Base-by-base conservation (phyloP, 2,113 vertebrate species). In the Mastomys coucha region DNA sequence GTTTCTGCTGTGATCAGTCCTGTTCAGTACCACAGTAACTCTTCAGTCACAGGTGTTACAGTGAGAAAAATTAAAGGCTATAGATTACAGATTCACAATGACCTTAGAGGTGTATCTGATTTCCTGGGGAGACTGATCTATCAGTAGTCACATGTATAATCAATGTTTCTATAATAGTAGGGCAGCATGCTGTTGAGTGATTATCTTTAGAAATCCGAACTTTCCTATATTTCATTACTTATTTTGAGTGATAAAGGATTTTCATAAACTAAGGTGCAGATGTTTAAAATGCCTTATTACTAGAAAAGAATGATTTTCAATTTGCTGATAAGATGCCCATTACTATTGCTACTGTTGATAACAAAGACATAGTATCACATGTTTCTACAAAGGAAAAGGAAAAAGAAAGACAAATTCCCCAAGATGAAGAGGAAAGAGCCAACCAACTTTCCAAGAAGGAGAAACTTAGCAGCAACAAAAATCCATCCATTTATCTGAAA, bases 241-340 rank as follows among this genome's bases (percentile, higher is more conserved):
- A 94, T 77, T 39, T 87, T 70, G 93, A 24, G n/a, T 75, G 72
- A 95, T 45, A 94, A 95, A 85, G 13, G 33, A 92, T 85, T 94
- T 96, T 33, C 76, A 82, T 70, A 19, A 86, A 89, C 96, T 72
- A 93, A 82, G 95, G n/a, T 85, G 0, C 19, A 77, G 42, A n/a
- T 77, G 36, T 82, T 65, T 92, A 49, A 95, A 94, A 90, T 94
- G 65, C 7, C 93, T 96, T 90, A 42, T 70, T 93, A 4, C 63
- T 81, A 65, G 14, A 28, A 91, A 88, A 91, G 20, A 45, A 76
- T 53, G 19, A n/a, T 93, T 96, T 97, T 58, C n/a, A 67, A 36
- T 94, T 82, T 95, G 63, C 75, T 94, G 92, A 87, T 95, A 90
- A 96, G 86, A 77, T 72, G 31, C 19, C 56, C 24, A 67, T 90